A percentile compares a stretch with the other conserved stretches of the same genome.
Evolutionary conservation across 2,113 vertebrate species (phyloP).

Genomic region (Hylia prasina): DNA sequence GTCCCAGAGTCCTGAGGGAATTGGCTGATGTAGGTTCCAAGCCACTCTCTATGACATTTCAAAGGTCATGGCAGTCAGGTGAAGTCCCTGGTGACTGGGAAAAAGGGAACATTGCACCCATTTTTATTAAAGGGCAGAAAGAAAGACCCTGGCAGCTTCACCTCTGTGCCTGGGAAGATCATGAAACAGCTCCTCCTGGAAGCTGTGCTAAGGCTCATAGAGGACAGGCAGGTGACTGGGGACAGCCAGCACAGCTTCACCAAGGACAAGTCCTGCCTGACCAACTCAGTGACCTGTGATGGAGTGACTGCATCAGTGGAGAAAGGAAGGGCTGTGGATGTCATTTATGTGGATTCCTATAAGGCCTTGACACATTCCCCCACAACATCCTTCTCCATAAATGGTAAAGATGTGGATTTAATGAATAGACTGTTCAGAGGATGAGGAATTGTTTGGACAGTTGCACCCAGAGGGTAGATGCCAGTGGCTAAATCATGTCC

Average conservation of each 20-base stretch:
- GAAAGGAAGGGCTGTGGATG: not conserved
- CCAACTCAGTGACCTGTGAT: not conserved
- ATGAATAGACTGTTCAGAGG: not conserved
- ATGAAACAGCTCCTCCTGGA: not conserved
- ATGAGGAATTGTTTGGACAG: not conserved
- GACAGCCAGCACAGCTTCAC: not conserved
- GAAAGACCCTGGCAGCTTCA: not conserved
- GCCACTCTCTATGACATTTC: not conserved
- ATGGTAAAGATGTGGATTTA: not conserved
- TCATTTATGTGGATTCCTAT: not conserved
- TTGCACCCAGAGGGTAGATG: not conserved
- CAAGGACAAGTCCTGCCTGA: not conserved
- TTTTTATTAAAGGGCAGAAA: not conserved
- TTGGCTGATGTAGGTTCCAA: not conserved
- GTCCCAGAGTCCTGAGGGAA: not conserved
- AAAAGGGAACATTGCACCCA: not conserved
- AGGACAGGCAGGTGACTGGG: not conserved
- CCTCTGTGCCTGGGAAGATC: not conserved
- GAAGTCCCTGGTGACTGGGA: not conserved
- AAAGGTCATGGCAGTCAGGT: not conserved
- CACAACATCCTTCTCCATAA: not conserved
- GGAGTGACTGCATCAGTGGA: not conserved
- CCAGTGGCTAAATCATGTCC: not conserved
- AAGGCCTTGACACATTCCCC: no score
- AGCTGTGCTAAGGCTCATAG: not conserved